Conservation (phyloP, 2,113 vertebrate species). For the Gavia stellata region DNA sequence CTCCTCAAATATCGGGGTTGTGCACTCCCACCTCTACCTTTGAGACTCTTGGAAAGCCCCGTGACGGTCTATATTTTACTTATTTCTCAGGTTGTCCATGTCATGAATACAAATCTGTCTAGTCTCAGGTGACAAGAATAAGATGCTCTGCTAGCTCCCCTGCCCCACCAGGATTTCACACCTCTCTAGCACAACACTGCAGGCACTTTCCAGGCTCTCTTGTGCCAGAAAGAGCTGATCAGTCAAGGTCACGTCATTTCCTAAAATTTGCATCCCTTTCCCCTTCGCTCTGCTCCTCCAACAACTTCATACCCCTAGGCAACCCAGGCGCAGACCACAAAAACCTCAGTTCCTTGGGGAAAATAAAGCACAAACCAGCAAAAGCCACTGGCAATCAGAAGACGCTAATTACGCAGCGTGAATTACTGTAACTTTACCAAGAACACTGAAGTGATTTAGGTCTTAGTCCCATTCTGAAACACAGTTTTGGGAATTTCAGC, state of each 20-base stretch:
- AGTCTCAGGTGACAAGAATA: background rate
- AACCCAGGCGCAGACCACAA: background rate
- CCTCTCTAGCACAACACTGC: background rate
- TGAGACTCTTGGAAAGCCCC: background rate
- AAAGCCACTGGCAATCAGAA: background rate
- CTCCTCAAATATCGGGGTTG: background rate
- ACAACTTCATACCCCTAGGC: background rate
- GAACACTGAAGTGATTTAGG: background rate
- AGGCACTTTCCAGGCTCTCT: background rate
- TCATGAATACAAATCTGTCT: background rate
- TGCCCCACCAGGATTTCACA: background rate
- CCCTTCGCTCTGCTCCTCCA: background rate
- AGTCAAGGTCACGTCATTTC: background rate
- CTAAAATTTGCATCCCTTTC: background rate
- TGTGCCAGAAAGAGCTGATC: background rate
- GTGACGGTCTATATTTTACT: background rate
- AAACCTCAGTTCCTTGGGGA: background rate
- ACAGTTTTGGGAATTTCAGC: background rate
- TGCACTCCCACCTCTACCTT: background rate
- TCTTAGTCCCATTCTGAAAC: background rate
- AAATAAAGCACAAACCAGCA: background rate
- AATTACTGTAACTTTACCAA: background rate
- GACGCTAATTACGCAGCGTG: background rate
- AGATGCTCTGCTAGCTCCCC: background rate
- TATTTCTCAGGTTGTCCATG: background rate